phyloP scores from a whole-genome alignment of 2,888 invertebrate species.

The Hymenopus coronatus region DNA sequence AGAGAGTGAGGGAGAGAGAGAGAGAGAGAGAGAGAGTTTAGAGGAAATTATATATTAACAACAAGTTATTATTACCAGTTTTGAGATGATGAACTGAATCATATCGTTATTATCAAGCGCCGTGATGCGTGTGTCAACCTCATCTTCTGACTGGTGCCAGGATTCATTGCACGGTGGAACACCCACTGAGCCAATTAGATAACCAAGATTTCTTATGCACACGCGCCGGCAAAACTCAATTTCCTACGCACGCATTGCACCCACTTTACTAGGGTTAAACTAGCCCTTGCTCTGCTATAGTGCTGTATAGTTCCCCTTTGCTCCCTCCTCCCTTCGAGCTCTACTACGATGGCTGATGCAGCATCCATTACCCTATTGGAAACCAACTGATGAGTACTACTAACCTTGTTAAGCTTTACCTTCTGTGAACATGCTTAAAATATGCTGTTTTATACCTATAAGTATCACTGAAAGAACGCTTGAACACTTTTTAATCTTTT shows the following conservation, averaged over 20 bases:
- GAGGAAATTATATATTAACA: not conserved
- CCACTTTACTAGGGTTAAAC: constrained; percentile 2
- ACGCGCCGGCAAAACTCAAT: not conserved
- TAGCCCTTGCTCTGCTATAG: not conserved
- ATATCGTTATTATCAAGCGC: not conserved
- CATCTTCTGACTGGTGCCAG: not conserved
- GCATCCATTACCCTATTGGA: not conserved
- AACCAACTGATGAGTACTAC: not conserved
- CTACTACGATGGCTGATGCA: not conserved
- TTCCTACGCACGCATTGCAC: not conserved
- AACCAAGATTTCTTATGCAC: not conserved
- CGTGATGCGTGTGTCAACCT: not conserved
- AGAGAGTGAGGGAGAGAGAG: too few species aligned
- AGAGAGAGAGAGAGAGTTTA: too few species aligned
- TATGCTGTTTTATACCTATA: too few species aligned
- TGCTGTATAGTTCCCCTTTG: not conserved
- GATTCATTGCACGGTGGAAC: not conserved
- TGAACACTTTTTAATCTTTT: too few species aligned
- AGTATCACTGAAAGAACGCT: too few species aligned
- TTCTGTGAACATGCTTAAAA: too few species aligned
- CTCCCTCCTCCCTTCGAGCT: not conserved
- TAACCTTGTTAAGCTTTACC: too few species aligned
- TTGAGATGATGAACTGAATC: not conserved
- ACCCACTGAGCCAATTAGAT: not conserved
- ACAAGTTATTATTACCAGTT: not conserved